Conservation (phyloP, 2,888 invertebrate genomes). For the Cosmia trapezina region DNA sequence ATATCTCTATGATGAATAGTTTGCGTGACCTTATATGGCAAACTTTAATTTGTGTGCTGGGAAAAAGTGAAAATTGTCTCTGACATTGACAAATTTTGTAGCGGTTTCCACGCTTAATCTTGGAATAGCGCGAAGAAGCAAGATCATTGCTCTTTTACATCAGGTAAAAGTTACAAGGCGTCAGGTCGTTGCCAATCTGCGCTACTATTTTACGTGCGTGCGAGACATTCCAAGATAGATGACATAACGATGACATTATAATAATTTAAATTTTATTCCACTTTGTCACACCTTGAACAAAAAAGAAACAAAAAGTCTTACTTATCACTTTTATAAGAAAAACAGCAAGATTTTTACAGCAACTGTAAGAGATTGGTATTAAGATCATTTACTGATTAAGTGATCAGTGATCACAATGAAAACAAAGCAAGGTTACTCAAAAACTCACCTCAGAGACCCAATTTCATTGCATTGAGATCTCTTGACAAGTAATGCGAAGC, state of each 20-base stretch:
- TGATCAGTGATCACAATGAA: background rate
- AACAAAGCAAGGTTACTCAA: constrained; percentile 30
- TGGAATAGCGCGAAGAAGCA: constrained; percentile 28
- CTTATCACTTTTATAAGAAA: background rate
- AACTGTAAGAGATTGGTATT: background rate
- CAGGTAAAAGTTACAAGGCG: constrained; percentile 30
- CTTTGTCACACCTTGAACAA: background rate
- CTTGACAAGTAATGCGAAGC: constrained; percentile 20
- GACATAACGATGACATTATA: background rate
- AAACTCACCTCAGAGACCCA: constrained; percentile 16
- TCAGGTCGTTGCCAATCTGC: background rate
- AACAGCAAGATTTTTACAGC: background rate
- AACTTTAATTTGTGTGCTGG: constrained; percentile 37
- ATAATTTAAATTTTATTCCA: background rate
- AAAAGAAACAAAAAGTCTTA: background rate
- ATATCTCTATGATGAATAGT: constrained; percentile 18
- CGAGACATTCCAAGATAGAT: background rate
- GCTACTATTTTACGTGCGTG: background rate
- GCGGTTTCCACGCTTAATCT: constrained; percentile 50
- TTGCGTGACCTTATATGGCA: constrained; percentile 56
- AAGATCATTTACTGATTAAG: background rate
- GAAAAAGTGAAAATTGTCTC: constrained; percentile 60
- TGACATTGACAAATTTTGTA: constrained; percentile 55
- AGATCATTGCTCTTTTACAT: constrained; percentile 46
- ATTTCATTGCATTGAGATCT: constrained; percentile 3